These are phyloP conservation scores for Diorhabda sublineata DNA, from an alignment of 1,140 invertebrate species.

Conservation along the genomic window DNA sequence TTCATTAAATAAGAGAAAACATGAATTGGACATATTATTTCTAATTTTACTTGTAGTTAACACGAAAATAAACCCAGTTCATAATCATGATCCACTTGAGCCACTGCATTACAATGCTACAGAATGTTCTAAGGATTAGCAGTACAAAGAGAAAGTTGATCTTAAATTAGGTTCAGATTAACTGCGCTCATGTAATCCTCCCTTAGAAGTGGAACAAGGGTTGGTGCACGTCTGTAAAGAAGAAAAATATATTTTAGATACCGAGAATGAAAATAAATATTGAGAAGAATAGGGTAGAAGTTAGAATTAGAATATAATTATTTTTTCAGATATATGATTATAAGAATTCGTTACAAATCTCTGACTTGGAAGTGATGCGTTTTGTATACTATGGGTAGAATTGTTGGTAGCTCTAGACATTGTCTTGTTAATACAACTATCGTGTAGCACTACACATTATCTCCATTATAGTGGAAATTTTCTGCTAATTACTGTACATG, in stretches of 20 bases:
- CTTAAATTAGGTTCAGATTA: conserved; percentile 44
- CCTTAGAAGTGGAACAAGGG: conserved; percentile 41
- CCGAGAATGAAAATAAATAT: neutral
- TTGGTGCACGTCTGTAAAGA: conserved; percentile 40
- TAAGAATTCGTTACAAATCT: too few species aligned
- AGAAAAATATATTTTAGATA: conserved; percentile 17
- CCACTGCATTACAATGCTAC: neutral
- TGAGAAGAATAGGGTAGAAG: neutral
- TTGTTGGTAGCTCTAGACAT: too few species aligned
- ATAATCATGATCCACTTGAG: neutral
- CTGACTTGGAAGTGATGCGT: too few species aligned
- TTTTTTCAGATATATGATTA: too few species aligned
- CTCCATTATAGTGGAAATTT: too few species aligned
- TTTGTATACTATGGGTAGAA: too few species aligned
- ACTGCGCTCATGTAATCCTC: conserved; percentile 43
- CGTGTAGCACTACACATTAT: too few species aligned
- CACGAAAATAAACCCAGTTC: neutral
- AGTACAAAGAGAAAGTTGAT: neutral
- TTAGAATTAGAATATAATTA: too few species aligned
- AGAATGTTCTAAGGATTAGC: neutral
- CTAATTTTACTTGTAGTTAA: neutral
- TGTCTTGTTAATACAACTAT: too few species aligned
- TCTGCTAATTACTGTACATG: too few species aligned
- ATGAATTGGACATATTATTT: too few species aligned
- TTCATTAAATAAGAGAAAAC: too few species aligned